A percentile compares a stretch with the other conserved stretches of the same genome.
Evolutionary conservation across 2,888 invertebrate genomes (phyloP).

Genomic region (Oxycera nigricornis): DNA sequence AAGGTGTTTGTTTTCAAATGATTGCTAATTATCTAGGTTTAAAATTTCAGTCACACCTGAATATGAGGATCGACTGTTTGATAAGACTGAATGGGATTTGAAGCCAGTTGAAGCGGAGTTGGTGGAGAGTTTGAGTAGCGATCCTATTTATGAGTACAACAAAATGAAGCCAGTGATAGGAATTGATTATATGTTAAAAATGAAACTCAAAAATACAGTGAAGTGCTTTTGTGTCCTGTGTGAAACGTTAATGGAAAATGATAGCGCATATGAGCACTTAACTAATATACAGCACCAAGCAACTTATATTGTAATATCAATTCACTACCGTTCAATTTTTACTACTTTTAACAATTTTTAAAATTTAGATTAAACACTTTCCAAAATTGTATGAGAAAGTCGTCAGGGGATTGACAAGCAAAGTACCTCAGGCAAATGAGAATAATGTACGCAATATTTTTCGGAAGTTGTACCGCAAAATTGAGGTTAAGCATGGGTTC

Average conservation of each 20-base stretch:
- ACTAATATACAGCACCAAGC: constrained; percentile 40
- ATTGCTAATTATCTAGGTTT: not conserved
- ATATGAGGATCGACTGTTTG: constrained; percentile 38
- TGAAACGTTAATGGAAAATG: not conserved
- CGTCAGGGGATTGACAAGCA: not conserved
- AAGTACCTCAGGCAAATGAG: not conserved
- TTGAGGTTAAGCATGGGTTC: constrained; percentile 45
- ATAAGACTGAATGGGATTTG: constrained; percentile 39
- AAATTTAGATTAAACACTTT: constrained; percentile 44
- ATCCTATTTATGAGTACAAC: constrained; percentile 43
- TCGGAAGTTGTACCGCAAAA: constrained; percentile 47
- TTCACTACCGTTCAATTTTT: not conserved
- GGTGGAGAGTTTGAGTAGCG: not conserved
- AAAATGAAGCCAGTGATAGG: constrained; percentile 40
- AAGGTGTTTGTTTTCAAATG: not conserved
- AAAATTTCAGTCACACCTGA: constrained; percentile 41
- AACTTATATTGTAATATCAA: constrained; percentile 41
- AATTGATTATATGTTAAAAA: constrained; percentile 41
- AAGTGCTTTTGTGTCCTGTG: constrained; percentile 40
- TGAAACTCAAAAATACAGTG: constrained; percentile 4
- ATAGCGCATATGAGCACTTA: constrained; percentile 37
- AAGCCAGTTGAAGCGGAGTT: not conserved
- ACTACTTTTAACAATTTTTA: not conserved
- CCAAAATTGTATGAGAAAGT: constrained; percentile 43
- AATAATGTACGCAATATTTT: constrained; percentile 41